Evolutionary conservation across 2,797 vertebrate species (phyloP).

Genomic region (Acropternis orthonyx): DNA sequence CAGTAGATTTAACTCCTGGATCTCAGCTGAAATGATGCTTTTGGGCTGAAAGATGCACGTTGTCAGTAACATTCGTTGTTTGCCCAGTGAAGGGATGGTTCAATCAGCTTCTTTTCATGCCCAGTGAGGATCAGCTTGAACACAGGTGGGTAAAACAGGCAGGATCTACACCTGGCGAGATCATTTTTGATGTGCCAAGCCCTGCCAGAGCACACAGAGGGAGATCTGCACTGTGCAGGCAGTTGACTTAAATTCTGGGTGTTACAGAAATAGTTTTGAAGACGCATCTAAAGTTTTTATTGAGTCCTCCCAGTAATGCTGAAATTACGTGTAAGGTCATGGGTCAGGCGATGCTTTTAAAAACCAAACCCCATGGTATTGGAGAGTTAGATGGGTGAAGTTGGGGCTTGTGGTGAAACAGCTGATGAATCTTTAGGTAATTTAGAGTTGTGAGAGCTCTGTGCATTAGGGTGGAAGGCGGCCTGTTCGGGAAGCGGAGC

Average conservation of each 20-base stretch:
- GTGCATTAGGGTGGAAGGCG: fast-evolving
- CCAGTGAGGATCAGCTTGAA: background rate
- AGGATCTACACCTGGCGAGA: background rate
- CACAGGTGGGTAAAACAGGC: fast-evolving
- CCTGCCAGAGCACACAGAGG: background rate
- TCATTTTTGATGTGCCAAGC: background rate
- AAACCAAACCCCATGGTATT: background rate
- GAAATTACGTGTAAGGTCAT: fast-evolving
- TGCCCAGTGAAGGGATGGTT: background rate
- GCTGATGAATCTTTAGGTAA: background rate
- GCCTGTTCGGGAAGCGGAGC: background rate
- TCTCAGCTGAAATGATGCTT: background rate
- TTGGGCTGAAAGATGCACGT: background rate
- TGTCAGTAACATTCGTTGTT: background rate
- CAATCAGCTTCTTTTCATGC: fast-evolving
- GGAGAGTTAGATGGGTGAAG: no score
- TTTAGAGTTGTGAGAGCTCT: background rate
- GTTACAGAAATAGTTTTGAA: background rate
- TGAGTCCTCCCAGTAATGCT: background rate
- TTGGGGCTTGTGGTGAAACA: background rate
- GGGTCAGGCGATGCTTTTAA: background rate
- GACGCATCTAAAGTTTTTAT: fast-evolving
- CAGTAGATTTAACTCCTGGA: background rate
- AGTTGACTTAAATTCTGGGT: background rate
- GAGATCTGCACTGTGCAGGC: background rate